Base-by-base conservation (phyloP, 2,888 invertebrate species). In the Lasioglossum calceatum region DNA sequence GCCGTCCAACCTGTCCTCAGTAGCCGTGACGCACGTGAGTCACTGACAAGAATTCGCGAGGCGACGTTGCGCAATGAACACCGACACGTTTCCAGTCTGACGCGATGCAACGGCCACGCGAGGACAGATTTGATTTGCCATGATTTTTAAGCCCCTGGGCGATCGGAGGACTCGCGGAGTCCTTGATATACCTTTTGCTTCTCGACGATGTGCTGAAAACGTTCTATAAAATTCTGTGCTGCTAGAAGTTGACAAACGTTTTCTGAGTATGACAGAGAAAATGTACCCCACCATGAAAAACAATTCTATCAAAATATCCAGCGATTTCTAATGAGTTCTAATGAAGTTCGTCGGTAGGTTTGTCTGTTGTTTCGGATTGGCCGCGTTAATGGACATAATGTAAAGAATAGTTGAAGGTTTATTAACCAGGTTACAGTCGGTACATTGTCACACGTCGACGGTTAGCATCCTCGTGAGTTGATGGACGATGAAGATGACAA, bases 1-100 rank as follows among this genome's bases (percentile, higher is more conserved):
- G 61, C 75, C 19, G 76, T 73, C 74, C 67, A 72, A 77, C 76
- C 71, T 85, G 78, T 85, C 87, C 27, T 67, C 50, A 67, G 61
- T 76, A 44, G 81, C 81, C 50, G 64, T 44, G 71, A 32, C 36
- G 10, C 54, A 67, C 64, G 75, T 82, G 85, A 85, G 71, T 87
- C 82, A 79, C 76, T 78, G 64, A 77, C 7, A 64, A 72, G 71
- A 64, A 78, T 81, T 84, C 32, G 36, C 80, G 50, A 61, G 32
- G 8, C 67, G 19, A 32, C 42, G 73, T 73, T 74, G 61, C n/a
- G 73, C 42, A 50, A 80, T 47, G 5, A 14, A 44, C 67, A 54
- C 23, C 61, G 61, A 61, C 39, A 16, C 54, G 39, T 81, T 71
- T 78, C 39, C 44, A 72, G 8, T 39, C 32, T 47, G 19, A 16